A percentile compares a stretch with the other conserved stretches of the same genome.
phyloP scores from a whole-genome alignment of 1,140 invertebrate genomes.

The Drosophila subpulchrella region DNA sequence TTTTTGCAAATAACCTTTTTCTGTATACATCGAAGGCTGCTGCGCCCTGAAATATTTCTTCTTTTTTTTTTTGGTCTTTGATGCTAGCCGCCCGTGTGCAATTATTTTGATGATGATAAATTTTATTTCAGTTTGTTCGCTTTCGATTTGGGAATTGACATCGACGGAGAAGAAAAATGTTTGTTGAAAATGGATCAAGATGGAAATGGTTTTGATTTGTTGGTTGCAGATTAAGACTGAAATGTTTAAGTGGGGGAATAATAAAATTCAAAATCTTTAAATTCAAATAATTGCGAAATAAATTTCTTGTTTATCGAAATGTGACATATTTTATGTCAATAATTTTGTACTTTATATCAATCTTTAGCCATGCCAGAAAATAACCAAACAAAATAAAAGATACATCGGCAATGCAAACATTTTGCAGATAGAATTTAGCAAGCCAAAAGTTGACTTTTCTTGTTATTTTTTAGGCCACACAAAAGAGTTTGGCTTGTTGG shows the following conservation, averaged over 20 bases:
- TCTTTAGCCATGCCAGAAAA: not conserved
- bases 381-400: constrained; percentile 5
- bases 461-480: constrained; percentile 58
- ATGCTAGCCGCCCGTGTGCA: constrained; percentile 58
- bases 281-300: not conserved
- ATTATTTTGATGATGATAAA: constrained; percentile 70
- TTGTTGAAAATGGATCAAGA: constrained; percentile 27
- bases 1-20: constrained; percentile 53
- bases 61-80: constrained; percentile 47
- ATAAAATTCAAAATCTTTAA: no score
- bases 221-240: not conserved
- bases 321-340: not conserved
- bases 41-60: constrained; percentile 43
- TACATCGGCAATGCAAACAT: constrained; percentile 15
- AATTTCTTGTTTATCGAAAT: not conserved
- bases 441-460: constrained; percentile 59
- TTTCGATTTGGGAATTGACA: constrained; percentile 42
- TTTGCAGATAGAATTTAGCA: constrained; percentile 56
- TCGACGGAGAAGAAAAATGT: constrained; percentile 17
- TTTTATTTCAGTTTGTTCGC: constrained; percentile 45
- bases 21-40: constrained; percentile 51
- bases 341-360: not conserved
- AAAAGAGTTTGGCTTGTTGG: constrained; percentile 68
- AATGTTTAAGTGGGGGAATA: not conserved
- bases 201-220: constrained; percentile 21